These are phyloP conservation scores for Pycnomerus fuliginosus DNA, from an alignment of 2,888 invertebrate genomes.

Conservation along the genomic window DNA sequence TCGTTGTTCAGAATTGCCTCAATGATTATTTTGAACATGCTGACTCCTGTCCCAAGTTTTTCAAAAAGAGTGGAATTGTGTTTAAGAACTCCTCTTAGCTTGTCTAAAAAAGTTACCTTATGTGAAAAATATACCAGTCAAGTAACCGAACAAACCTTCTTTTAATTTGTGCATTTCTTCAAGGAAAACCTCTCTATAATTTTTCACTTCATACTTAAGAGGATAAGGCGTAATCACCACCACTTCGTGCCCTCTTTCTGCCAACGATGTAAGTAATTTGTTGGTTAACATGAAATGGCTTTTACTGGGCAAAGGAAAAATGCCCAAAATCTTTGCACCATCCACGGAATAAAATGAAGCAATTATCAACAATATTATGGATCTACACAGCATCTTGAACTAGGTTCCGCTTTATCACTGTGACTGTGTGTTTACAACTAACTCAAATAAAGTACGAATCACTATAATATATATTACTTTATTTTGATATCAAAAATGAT, in stretches of 20 bases:
- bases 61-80: background rate
- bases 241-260: background rate
- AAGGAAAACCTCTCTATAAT: background rate
- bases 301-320: conserved; percentile 1
- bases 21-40: conserved; percentile 46
- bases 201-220: background rate
- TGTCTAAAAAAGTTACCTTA: background rate
- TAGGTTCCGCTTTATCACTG: too few relatives aligned
- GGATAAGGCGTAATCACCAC: background rate
- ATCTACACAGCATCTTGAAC: too few relatives aligned
- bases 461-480: too few relatives aligned
- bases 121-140: too few relatives aligned
- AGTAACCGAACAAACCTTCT: background rate
- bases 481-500: too few relatives aligned
- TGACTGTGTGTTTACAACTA: too few relatives aligned
- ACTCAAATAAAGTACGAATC: too few relatives aligned
- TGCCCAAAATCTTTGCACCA: background rate
- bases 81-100: background rate
- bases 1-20: background rate
- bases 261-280: background rate
- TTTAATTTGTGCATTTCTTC: background rate
- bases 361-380: too few relatives aligned
- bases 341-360: too few relatives aligned
- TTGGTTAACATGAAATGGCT: background rate
- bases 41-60: background rate